These are phyloP conservation scores for Craseonycteris thonglongyai DNA, from an alignment of 2,113 vertebrate genomes.

Conservation along the genomic window DNA sequence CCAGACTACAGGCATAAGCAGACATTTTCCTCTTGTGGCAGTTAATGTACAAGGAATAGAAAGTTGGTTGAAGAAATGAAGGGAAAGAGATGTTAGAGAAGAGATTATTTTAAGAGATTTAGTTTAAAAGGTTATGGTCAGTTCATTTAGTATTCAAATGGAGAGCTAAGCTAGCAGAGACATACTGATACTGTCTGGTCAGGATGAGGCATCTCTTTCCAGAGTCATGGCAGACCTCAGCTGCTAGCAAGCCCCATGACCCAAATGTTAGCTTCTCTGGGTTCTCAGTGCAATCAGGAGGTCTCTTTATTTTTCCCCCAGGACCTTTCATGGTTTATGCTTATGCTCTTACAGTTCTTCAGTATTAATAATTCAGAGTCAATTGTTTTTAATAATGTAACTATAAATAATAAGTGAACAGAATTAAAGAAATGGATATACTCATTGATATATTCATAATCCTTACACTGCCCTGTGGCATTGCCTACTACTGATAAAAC, in stretches of 20 bases:
- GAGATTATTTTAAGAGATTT: neutral
- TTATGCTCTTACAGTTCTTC: conserved; percentile 41
- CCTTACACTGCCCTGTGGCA: conserved; percentile 12
- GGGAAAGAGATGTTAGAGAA: neutral
- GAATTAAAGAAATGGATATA: conserved; percentile 43
- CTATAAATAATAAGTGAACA: conserved; percentile 68
- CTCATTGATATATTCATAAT: conserved; percentile 44
- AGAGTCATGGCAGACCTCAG: neutral
- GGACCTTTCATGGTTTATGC: neutral
- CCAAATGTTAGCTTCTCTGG: neutral
- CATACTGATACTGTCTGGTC: neutral
- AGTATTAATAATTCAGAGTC: conserved; percentile 68
- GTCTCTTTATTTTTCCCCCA: neutral
- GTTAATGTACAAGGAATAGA: neutral
- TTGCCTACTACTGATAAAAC: conserved; percentile 39
- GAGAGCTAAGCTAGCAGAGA: neutral
- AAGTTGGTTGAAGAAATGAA: neutral
- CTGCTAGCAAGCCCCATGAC: fast-evolving
- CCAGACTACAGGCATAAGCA: neutral
- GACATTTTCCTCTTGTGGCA: neutral
- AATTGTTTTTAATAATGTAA: conserved; percentile 67
- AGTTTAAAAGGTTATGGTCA: neutral
- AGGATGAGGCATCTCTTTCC: neutral
- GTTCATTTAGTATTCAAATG: neutral
- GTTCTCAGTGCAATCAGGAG: neutral